phyloP scores from a whole-genome alignment of 2,888 invertebrate genomes.

The Leucozona laternaria region DNA sequence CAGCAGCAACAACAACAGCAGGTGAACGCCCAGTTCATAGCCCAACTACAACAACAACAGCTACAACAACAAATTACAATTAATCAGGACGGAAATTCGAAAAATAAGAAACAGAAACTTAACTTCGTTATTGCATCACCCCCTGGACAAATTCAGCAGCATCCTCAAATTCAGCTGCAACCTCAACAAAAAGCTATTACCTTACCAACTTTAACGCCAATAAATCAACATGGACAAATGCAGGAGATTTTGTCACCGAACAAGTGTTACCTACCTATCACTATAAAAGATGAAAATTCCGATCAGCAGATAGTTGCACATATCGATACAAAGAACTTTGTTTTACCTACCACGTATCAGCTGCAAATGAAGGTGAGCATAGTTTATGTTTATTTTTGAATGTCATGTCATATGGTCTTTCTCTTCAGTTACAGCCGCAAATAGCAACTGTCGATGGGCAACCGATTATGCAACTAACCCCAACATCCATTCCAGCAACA shows the following conservation, averaged over 20 bases:
- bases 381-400: background rate
- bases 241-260: slow-evolving; percentile 80
- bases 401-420: slow-evolving; percentile 11
- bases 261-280: slow-evolving; percentile 83
- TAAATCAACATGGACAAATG: slow-evolving; percentile 76
- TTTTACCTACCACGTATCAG: slow-evolving; percentile 83
- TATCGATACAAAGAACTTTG: slow-evolving; percentile 83
- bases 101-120: slow-evolving; percentile 82
- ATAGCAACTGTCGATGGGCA: slow-evolving; percentile 83
- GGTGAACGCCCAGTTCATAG: slow-evolving; percentile 69
- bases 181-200: slow-evolving; percentile 76
- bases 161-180: slow-evolving; percentile 76
- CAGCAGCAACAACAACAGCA: slow-evolving; percentile 77
- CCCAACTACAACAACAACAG: slow-evolving; percentile 63
- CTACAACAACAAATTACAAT: slow-evolving; percentile 78
- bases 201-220: slow-evolving; percentile 62
- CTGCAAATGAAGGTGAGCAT: slow-evolving; percentile 83
- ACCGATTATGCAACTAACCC: slow-evolving; percentile 83
- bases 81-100: slow-evolving; percentile 71
- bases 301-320: slow-evolving; percentile 83
- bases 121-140: slow-evolving; percentile 82
- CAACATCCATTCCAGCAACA: slow-evolving; percentile 83
- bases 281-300: slow-evolving; percentile 82
- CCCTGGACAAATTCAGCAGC: slow-evolving; percentile 73
- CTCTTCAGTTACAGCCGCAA: slow-evolving; percentile 81